A percentile compares a stretch with the other conserved stretches of the same genome.
phyloP scores from a whole-genome alignment of 2,888 invertebrate genomes.

The Phortica magna region DNA sequence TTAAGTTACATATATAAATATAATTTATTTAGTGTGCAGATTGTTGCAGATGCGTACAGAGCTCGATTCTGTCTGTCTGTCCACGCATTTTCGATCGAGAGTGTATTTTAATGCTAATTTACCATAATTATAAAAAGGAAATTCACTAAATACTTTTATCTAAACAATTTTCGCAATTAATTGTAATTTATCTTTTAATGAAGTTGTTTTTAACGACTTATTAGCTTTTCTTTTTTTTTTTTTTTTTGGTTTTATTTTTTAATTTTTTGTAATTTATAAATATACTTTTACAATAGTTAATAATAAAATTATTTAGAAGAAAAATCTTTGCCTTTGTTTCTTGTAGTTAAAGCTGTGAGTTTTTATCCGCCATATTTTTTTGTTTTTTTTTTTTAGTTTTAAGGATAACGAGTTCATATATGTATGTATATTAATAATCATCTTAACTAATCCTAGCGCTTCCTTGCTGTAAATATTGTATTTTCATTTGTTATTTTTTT shows the following conservation, averaged over 20 bases:
- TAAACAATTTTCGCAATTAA: conserved; percentile 14
- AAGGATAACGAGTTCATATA: conserved; percentile 67
- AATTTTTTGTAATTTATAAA: conserved; percentile 53
- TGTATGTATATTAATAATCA: conserved; percentile 50
- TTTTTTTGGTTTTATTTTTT: no score
- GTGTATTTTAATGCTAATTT: conserved; percentile 36
- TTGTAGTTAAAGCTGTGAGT: conserved; percentile 76
- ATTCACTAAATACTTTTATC: conserved; percentile 41
- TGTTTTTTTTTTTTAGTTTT: conserved; percentile 49
- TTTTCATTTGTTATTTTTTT: conserved; percentile 53
- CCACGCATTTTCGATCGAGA: conserved; percentile 33
- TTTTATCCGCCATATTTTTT: conserved; percentile 66
- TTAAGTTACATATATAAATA: not conserved
- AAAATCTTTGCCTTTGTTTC: conserved; percentile 72
- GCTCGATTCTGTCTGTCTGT: not conserved
- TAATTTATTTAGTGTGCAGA: conserved; percentile 39
- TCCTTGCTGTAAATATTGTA: conserved; percentile 44
- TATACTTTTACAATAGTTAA: conserved; percentile 52
- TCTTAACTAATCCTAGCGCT: conserved; percentile 41
- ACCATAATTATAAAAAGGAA: conserved; percentile 68
- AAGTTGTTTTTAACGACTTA: conserved; percentile 68
- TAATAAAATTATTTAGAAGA: conserved; percentile 70
- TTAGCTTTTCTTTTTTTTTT: conserved; percentile 46
- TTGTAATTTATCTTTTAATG: conserved; percentile 60
- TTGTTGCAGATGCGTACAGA: conserved; percentile 37